Conservation (phyloP, 1,140 invertebrate genomes). For the Drosophila albomicans region DNA sequence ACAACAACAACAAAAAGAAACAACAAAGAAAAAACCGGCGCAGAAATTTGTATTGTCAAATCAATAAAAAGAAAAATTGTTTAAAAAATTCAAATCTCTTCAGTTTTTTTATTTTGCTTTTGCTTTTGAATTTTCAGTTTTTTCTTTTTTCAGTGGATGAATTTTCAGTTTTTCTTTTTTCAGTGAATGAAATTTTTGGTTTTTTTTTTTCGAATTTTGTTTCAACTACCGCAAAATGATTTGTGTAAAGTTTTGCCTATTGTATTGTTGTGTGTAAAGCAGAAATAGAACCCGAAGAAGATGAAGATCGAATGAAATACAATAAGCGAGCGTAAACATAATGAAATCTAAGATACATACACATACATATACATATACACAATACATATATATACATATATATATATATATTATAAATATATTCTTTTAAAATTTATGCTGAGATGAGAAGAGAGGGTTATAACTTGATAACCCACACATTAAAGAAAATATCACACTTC, state of each 20-base stretch:
- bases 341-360: constrained; percentile 40
- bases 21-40: constrained; percentile 64
- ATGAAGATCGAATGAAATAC: constrained; percentile 35
- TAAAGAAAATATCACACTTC: constrained; percentile 76
- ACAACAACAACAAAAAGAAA: constrained; percentile 59
- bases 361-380: constrained; percentile 24
- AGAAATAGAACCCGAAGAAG: constrained; percentile 22
- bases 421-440: constrained; percentile 81
- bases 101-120: constrained; percentile 59
- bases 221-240: constrained; percentile 30
- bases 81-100: constrained; percentile 63
- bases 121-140: constrained; percentile 42
- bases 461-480: constrained; percentile 6
- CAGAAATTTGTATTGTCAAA: constrained; percentile 82
- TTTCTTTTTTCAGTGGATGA: constrained; percentile 16
- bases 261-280: constrained; percentile 27
- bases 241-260: constrained; percentile 19
- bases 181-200: neutral
- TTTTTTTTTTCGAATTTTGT: constrained; percentile 25
- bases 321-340: constrained; percentile 36
- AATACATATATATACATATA: constrained; percentile 18
- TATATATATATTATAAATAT: constrained; percentile 69
- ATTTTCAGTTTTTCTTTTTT: constrained; percentile 23
- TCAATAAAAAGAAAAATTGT: constrained; percentile 76
- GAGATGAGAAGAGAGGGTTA: constrained; percentile 31